Conservation (phyloP, 2,888 invertebrate genomes). For the Pherbina coryleti region DNA sequence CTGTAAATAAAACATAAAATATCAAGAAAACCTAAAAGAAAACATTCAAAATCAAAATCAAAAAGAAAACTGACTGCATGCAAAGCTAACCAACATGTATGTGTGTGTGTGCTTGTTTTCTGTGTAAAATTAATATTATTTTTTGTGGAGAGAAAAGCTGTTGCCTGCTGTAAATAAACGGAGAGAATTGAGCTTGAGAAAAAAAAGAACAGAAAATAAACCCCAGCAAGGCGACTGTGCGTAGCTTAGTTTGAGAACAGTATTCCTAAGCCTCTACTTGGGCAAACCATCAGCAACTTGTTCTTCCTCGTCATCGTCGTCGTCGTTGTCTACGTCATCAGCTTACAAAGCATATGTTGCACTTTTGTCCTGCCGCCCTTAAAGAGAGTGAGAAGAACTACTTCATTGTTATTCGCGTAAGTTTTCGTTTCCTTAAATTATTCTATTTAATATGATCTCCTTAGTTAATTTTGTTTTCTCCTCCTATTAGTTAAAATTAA, state of each 20-base stretch:
- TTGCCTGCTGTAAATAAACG: background rate
- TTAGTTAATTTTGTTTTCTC: constrained; percentile 21
- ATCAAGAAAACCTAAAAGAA: background rate
- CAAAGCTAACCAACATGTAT: constrained; percentile 3
- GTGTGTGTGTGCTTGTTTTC: constrained; percentile 2
- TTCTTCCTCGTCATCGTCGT: constrained; percentile 39
- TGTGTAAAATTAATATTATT: background rate
- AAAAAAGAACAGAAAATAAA: background rate
- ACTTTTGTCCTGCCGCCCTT: constrained; percentile 2
- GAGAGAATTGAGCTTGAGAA: background rate
- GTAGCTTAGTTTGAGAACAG: background rate
- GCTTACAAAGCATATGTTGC: constrained; percentile 8
- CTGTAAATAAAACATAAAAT: background rate
- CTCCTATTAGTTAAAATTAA: constrained; percentile 36
- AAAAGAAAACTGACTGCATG: background rate
- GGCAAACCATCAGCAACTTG: constrained; percentile 38
- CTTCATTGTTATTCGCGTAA: constrained; percentile 61
- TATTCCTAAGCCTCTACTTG: too few relatives aligned
- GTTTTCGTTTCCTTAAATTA: constrained; percentile 51
- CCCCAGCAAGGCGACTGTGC: background rate
- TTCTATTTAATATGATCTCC: constrained; percentile 41
- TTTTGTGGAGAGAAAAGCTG: constrained; percentile 3
- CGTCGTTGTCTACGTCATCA: constrained; percentile 39
- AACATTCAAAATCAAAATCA: background rate
- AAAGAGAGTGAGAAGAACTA: background rate